Base-by-base conservation (phyloP, 2,888 invertebrate genomes). In the Lasioglossum morio region DNA sequence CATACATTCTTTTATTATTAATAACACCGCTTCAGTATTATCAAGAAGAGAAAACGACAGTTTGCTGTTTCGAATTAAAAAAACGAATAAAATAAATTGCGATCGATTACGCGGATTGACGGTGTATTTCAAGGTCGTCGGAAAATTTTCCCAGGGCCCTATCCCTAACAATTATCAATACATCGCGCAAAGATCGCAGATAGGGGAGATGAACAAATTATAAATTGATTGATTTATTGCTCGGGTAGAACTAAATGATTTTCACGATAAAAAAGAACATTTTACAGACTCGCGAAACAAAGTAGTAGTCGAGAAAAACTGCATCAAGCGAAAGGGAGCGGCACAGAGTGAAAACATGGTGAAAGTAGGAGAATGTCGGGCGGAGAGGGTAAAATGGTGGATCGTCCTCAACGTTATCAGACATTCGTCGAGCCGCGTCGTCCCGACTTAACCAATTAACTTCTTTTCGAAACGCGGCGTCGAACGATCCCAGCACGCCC, bases 361-460 rank as follows among this genome's bases (percentile, higher is more conserved):
- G 40, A 63, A 53, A 37, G 14, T 48, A 27, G 30, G 2, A 12
- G 27, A 7, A n/a, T 3, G 19, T 48, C 4, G 19, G 5, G 7
- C 2, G 53, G 23, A n/a, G n/a, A 10, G 23, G 48, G 27, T 8
- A 1, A 60, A 27, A 60, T 14, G 60, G 60, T 14, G 66, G 10
- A 37, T 27, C 34, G n/a, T 48, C 34, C n/a, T n/a, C 30, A 4
- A 16, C 81, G 85, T 87, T 87, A 84, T 86, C 84, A 85, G 82
- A 87, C 75, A 75, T 81, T 86, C 88, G 86, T 60, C 79, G 76
- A 78, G 80, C 30, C 75, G 80, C 77, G 84, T 86, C 82, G 79
- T n/a, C 34, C 5, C 2, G 69, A 78, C 72, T 81, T 72, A 74
- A 79, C 82, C 88, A 88, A 90, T 90, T 85, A 90, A 88, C 74